Base-by-base conservation (phyloP, 1,140 invertebrate species). In the Lysiphlebus fabarum region DNA sequence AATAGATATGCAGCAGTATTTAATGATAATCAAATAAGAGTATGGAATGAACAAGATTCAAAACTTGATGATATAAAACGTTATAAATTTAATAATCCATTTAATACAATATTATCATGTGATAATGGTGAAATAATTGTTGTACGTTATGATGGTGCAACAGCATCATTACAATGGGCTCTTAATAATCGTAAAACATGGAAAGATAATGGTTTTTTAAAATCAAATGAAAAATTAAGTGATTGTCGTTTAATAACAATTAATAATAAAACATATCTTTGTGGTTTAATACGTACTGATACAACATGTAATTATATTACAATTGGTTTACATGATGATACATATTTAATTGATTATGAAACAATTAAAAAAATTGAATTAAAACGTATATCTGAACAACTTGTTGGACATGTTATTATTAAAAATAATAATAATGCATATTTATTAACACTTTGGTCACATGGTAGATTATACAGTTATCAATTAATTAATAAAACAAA, bases 21-120 rank as follows among this genome's bases (percentile, higher is more conserved):
- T 64, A 89, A 88, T 71, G 81, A 85, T 60, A 85, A 83, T 64
- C 80, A 76, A 33, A 78, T 90, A 6, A 81, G 84, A 70, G 70
- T 82, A 17, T 91, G 88, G 88, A 74, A 79, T 48, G 80, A 82
- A 33, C 77, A 84, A 58, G 82, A 84, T 40, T 80, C 82, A 42
- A 82, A 82, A 65, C 76, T 90, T 43, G 86, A 87, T 64, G 85
- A 84, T 72, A 66, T 86, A 0, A 90, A 87, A 65, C 89, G 86
- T 69, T 82, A 81, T 58, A 89, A 89, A 82, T 87, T 89, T 73
- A 70, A 74, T 14, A 71, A 76, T 60, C 76, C 80, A 38, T 82
- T 85, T 50, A 61, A 82, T 59, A 77, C 75, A 34, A 82, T 82
- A 60, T 71, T 79, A 64, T 77, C 67, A 6, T 81, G 63, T 34